These are phyloP conservation scores for Isotomurus palustris DNA, from an alignment of 2,888 invertebrate species.

Conservation along the genomic window DNA sequence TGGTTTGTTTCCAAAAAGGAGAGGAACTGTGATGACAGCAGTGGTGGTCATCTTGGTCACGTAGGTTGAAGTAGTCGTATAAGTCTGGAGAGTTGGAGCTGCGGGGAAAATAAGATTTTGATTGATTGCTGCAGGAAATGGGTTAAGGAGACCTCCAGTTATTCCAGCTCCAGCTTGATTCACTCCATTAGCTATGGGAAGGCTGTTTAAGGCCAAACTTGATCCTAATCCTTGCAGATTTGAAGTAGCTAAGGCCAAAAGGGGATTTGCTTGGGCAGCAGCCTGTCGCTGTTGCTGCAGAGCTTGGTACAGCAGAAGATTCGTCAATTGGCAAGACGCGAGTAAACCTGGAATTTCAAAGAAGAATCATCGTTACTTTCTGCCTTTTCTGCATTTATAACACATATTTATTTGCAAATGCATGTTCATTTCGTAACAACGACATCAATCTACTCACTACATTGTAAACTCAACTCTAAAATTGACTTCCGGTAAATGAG, in stretches of 20 bases:
- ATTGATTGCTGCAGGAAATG: slow-evolving; percentile 30
- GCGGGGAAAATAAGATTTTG: slow-evolving; percentile 38
- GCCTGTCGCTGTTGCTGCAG: slow-evolving; percentile 35
- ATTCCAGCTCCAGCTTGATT: background rate
- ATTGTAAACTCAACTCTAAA: background rate
- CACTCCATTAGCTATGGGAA: slow-evolving; percentile 4
- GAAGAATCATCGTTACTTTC: too few species aligned
- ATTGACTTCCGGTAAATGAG: background rate
- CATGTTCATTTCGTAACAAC: too few species aligned
- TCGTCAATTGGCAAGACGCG: slow-evolving; percentile 45
- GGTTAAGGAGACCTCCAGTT: slow-evolving; percentile 26
- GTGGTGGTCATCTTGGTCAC: slow-evolving; percentile 41
- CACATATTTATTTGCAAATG: too few species aligned
- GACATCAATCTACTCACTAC: too few species aligned
- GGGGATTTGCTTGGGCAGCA: slow-evolving; percentile 19
- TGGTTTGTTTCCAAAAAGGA: slow-evolving; percentile 43
- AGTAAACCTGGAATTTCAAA: slow-evolving; percentile 36
- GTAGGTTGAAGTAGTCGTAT: slow-evolving; percentile 40
- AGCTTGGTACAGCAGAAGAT: slow-evolving; percentile 44
- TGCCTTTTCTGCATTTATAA: too few species aligned
- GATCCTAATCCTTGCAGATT: slow-evolving; percentile 31
- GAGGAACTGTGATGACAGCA: slow-evolving; percentile 39
- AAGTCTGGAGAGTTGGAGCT: slow-evolving; percentile 36
- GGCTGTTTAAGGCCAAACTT: slow-evolving; percentile 16
- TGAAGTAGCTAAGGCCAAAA: slow-evolving; percentile 24